Conservation (phyloP, 2,888 invertebrate species). For the Tridacna crocea region DNA sequence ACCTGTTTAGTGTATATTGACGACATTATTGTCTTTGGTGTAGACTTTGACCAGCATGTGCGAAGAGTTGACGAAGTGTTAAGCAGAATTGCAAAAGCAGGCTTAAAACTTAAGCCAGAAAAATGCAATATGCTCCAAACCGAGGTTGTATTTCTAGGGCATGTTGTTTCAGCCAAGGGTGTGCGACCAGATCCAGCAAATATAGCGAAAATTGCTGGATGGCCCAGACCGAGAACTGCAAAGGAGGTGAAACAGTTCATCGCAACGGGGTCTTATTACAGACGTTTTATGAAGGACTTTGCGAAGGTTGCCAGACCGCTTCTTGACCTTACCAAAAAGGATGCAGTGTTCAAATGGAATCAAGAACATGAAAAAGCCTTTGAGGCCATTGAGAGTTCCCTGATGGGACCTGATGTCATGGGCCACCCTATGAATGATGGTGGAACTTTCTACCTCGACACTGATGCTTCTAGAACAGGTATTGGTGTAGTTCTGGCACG, state of each 20-base stretch:
- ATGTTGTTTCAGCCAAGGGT: constrained; percentile 20
- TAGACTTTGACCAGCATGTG: constrained; percentile 39
- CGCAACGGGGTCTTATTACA: constrained; percentile 19
- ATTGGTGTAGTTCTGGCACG: constrained; percentile 56
- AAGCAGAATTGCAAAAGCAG: background rate
- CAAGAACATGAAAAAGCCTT: constrained; percentile 36
- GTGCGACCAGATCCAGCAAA: too few species aligned
- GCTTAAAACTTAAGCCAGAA: constrained; percentile 12
- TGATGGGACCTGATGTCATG: too few species aligned
- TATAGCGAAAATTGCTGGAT: constrained; percentile 19
- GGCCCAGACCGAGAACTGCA: constrained; percentile 17
- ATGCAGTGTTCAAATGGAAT: constrained; percentile 11
- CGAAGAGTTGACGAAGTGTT: background rate
- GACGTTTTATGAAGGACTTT: too few species aligned
- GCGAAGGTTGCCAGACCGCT: constrained; percentile 19
- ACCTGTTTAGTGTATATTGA: too few species aligned
- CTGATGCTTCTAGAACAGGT: too few species aligned
- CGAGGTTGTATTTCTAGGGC: constrained; percentile 21
- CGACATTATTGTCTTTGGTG: constrained; percentile 34
- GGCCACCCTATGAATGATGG: too few species aligned
- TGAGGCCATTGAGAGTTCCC: constrained; percentile 26
- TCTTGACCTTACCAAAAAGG: constrained; percentile 21
- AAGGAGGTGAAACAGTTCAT: constrained; percentile 24
- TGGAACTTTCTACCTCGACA: too few species aligned
- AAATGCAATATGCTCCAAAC: constrained; percentile 39